phyloP scores from a whole-genome alignment of 2,113 vertebrate genomes.

The Microtus richardsoni region DNA sequence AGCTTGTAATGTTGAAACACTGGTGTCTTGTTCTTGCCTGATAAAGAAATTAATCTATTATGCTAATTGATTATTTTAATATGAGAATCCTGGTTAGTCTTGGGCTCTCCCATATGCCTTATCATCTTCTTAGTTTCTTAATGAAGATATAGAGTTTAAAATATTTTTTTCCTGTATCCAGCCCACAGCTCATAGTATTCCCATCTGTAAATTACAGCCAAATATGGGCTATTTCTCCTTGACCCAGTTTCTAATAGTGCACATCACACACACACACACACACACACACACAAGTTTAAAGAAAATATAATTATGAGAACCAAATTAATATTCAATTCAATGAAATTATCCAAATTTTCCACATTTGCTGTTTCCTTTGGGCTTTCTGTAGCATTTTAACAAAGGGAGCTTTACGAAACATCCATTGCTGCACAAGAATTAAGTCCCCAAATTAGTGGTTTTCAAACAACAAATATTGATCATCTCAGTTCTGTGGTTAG shows the following conservation, averaged over 20 bases:
- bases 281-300: not conserved
- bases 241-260: not conserved
- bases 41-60: not conserved
- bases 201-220: not conserved
- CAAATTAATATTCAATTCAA: not conserved
- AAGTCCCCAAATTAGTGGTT: not conserved
- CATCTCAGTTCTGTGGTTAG: not conserved
- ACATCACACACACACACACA: not conserved
- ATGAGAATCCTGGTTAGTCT: constrained; percentile 26
- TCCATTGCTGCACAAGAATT: not conserved
- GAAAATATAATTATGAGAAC: constrained; percentile 11
- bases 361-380: not conserved
- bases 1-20: not conserved
- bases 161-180: not conserved
- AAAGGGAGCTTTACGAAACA: not conserved
- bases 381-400: not conserved
- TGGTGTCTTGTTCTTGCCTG: not conserved
- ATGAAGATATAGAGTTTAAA: constrained; percentile 36
- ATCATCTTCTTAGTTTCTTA: not conserved
- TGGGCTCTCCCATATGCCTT: not conserved
- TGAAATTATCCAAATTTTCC: not conserved
- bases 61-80: constrained; percentile 4
- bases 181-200: not conserved
- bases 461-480: not conserved
- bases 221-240: not conserved